A percentile compares a stretch with the other conserved stretches of the same genome.
Conservation (phyloP, 53 echinoderm and acorn worm species). For the Holothuria leucospilota region DNA sequence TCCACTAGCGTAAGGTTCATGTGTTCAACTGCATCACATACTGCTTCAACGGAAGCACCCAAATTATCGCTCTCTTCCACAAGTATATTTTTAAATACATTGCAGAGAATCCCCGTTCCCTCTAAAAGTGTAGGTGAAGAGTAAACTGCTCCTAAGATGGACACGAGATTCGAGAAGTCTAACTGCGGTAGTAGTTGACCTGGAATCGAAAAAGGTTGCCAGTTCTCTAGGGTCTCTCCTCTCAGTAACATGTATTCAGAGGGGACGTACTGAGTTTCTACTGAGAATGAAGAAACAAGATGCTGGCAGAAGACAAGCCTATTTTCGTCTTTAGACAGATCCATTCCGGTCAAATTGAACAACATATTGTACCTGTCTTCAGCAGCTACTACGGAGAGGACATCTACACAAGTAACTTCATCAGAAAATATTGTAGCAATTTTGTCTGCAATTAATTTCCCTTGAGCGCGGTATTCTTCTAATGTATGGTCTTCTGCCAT, state of each 20-base stretch:
- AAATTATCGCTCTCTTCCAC: neutral
- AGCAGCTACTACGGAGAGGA: neutral
- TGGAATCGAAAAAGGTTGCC: constrained; percentile 3
- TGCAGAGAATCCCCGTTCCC: constrained; percentile 35
- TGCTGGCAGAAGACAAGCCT: neutral
- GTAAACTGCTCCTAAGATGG: constrained; percentile 25
- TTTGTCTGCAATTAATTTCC: neutral
- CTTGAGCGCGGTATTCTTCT: constrained; percentile 1
- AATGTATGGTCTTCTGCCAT: neutral
- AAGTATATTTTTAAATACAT: constrained; percentile 27
- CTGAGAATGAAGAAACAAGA: constrained; percentile 26
- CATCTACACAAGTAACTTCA: neutral
- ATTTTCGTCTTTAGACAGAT: neutral
- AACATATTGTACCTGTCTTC: constrained; percentile 18
- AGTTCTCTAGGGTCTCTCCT: neutral
- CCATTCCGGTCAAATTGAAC: constrained; percentile 33
- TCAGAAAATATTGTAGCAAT: neutral
- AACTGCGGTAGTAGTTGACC: constrained; percentile 55
- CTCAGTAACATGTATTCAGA: neutral
- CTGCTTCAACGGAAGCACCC: neutral
- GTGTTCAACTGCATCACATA: constrained; percentile 12
- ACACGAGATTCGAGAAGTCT: constrained; percentile 17
- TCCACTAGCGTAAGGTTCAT: neutral
- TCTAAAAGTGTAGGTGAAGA: constrained; percentile 25
- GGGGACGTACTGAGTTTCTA: neutral